phyloP scores from a whole-genome alignment of 1,140 invertebrate species.

The Hetaerina americana region DNA sequence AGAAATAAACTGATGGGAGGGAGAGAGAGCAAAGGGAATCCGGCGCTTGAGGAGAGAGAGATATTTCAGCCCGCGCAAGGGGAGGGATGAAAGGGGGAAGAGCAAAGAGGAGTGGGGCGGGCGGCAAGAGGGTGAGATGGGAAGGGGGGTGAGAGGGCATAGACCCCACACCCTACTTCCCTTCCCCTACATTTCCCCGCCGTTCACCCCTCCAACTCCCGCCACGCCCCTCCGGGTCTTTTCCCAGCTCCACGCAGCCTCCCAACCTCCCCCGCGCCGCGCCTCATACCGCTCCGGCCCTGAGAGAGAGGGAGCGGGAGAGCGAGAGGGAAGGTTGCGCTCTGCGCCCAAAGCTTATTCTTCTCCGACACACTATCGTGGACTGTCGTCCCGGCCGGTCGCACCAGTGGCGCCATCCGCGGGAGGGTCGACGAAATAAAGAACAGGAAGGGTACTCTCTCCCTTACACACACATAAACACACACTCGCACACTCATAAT shows the following conservation, averaged over 20 bases:
- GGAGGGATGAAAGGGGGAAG: neutral
- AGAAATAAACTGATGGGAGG: no score
- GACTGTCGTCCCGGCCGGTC: neutral
- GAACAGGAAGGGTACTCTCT: no score
- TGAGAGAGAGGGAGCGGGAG: neutral
- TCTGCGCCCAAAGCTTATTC: neutral
- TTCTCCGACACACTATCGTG: neutral
- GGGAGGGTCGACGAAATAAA: neutral
- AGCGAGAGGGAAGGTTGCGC: neutral
- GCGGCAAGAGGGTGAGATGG: no score
- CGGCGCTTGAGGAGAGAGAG: neutral
- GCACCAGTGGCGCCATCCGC: neutral
- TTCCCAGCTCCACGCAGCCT: neutral
- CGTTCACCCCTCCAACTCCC: neutral
- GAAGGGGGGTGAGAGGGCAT: no score
- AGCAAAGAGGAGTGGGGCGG: no score
- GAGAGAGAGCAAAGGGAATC: neutral
- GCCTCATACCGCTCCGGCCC: neutral
- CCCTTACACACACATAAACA: no score
- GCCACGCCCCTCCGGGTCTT: neutral
- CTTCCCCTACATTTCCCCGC: no score
- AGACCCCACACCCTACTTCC: no score
- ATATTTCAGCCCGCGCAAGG: neutral
- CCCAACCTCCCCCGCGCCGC: no score
- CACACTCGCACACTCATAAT: no score